Evolutionary conservation across 1,140 invertebrate species (phyloP), one percentile per base, ranked within the genome.

Genomic region (Philotrypesis tridentata): DNA sequence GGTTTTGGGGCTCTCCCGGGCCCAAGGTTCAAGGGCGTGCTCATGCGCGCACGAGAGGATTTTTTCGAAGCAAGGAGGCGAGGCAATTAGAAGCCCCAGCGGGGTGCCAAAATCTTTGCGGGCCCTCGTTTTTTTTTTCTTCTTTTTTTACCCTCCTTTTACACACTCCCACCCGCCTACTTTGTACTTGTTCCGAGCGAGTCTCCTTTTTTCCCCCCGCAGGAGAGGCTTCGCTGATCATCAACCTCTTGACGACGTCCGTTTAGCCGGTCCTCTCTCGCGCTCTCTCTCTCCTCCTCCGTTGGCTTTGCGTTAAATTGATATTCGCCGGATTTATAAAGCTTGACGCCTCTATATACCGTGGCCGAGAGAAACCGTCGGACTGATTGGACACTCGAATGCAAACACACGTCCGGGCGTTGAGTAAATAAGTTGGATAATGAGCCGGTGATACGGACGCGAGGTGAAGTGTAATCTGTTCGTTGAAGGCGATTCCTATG

Each of bases 81-180:
- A 91, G 86, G 90, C 90, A 91, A 91, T 91, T 91, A 91, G 90
- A 86, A 86, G 85, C 83, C 90, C 70, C 90, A 91, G 90, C 89
- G 82, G 90, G 90, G 89, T 89, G 89, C 89, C 89, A 88, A 90
- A 89, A 90, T 90, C 85, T 89, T 87, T 87, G 86, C 84, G 82
- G 85, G 48, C 85, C 87, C 84, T 87, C 85, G 82, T 85, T n/a
- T 40, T 33, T n/a, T 37, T 33, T 27, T 37, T 29, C 60, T n/a
- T n/a, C 33, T 37, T 37, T 37, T 37, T 37, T 37, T 37, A 37
- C 70, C 9, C 23, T 55, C 60, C n/a, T 60, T 80, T 55, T 17
- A 65, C 71, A 65, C 71, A 23, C 23, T 73, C 14, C 67, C 40
- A 33, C 68, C 25, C 60, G 61, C 71, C 67, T 67, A 27, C 55